Conservation (phyloP, 2,888 invertebrate genomes). For the Drosophila testacea region DNA sequence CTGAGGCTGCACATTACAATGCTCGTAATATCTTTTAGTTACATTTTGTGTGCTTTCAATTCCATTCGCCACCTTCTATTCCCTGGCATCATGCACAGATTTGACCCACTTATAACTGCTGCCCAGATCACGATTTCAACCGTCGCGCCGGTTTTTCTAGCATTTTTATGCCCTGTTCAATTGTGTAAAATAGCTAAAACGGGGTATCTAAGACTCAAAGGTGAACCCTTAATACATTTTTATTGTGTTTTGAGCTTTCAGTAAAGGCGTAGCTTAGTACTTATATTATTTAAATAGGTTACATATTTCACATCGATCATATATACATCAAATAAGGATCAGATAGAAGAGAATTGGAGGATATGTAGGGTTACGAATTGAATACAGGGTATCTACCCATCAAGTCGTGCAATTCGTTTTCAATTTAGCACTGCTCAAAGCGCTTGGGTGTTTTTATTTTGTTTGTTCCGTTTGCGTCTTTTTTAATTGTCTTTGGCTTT, state of each 20-base stretch:
- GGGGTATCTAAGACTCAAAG: background rate
- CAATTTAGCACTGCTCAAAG: constrained; percentile 16
- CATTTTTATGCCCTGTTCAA: constrained; percentile 5
- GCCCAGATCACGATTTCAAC: constrained; percentile 63
- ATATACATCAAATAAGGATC: background rate
- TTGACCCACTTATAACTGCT: constrained; percentile 64
- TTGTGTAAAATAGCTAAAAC: background rate
- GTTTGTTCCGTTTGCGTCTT: constrained; percentile 35
- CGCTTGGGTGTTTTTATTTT: constrained; percentile 25
- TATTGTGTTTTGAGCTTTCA: no score
- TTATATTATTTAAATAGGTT: background rate
- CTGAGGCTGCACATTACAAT: constrained; percentile 34
- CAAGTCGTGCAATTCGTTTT: background rate
- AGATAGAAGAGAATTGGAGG: background rate
- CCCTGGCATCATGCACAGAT: constrained; percentile 55
- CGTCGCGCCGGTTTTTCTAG: constrained; percentile 13
- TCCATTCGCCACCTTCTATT: constrained; percentile 35
- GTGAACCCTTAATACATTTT: no score
- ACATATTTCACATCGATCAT: no score
- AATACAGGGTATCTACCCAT: constrained; percentile 2
- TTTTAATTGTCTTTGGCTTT: constrained; percentile 50
- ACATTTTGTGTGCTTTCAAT: constrained; percentile 52
- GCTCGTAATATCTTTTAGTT: constrained; percentile 46
- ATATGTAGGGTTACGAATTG: no score
- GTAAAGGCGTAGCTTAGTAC: no score